phyloP scores from a whole-genome alignment of 2,797 vertebrate genomes.

The Balearica regulorum region DNA sequence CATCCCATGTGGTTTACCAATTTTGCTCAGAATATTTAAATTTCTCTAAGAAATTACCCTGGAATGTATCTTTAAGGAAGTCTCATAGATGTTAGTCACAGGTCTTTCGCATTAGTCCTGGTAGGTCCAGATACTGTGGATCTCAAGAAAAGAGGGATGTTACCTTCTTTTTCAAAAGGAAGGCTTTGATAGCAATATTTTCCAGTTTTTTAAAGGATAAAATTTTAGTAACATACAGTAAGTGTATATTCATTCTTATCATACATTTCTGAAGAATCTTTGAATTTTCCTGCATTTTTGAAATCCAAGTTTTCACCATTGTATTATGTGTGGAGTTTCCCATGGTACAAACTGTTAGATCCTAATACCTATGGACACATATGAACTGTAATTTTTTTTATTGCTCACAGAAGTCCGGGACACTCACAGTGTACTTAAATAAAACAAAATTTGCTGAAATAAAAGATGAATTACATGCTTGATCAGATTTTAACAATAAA shows the following conservation, averaged over 20 bases:
- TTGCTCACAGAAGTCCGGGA: fast-evolving
- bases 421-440: not conserved
- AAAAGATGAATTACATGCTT: not conserved
- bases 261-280: not conserved
- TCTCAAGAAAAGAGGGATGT: not conserved
- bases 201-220: not conserved
- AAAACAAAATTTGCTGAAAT: not conserved
- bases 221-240: not conserved
- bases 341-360: not conserved
- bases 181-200: not conserved
- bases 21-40: not conserved
- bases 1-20: not conserved
- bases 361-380: not conserved
- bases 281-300: not conserved
- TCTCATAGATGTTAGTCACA: not conserved
- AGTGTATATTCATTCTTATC: not conserved
- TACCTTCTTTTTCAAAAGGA: not conserved
- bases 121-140: not conserved
- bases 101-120: not conserved
- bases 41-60: not conserved
- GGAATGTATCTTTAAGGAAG: not conserved
- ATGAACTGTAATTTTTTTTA: not conserved
- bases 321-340: not conserved
- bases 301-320: not conserved
- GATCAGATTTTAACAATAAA: not conserved